A percentile compares a stretch with the other conserved stretches of the same genome.
Evolutionary conservation across 2,113 vertebrate species (phyloP).

Genomic region (Lagenorhynchus albirostris): DNA sequence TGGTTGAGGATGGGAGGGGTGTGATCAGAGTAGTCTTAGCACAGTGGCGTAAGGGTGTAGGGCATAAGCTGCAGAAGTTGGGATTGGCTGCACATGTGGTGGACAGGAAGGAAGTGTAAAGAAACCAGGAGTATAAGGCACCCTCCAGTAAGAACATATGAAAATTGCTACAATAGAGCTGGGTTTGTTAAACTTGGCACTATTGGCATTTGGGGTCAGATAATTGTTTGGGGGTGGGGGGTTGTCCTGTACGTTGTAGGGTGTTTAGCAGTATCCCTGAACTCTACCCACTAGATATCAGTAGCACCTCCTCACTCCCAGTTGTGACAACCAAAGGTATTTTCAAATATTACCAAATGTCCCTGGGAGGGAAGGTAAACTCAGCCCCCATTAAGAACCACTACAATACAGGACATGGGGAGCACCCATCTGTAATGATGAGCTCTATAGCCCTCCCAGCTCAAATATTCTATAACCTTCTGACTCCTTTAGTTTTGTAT

Average conservation of each 20-base stretch:
- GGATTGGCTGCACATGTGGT: background rate
- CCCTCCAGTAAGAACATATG: background rate
- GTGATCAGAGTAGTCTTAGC: background rate
- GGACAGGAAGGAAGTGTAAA: background rate
- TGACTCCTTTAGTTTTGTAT: background rate
- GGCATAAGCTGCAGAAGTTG: background rate
- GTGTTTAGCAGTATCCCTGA: background rate
- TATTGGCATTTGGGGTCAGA: background rate
- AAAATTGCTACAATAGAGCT: background rate
- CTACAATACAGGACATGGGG: background rate
- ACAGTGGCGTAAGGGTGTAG: background rate
- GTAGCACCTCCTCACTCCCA: background rate
- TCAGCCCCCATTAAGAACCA: background rate
- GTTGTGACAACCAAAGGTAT: background rate
- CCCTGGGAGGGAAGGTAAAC: background rate
- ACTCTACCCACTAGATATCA: background rate
- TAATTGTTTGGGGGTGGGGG: background rate
- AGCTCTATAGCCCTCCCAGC: background rate
- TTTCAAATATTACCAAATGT: background rate
- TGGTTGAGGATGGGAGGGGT: background rate
- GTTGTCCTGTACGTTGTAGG: background rate
- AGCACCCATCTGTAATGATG: background rate
- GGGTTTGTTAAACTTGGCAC: background rate
- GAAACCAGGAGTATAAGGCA: background rate
- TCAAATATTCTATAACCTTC: background rate